A percentile compares a stretch with the other conserved stretches of the same genome.
These are phyloP conservation scores for Leistus spinibarbis DNA, from an alignment of 2,888 invertebrate species.

Conservation along the genomic window DNA sequence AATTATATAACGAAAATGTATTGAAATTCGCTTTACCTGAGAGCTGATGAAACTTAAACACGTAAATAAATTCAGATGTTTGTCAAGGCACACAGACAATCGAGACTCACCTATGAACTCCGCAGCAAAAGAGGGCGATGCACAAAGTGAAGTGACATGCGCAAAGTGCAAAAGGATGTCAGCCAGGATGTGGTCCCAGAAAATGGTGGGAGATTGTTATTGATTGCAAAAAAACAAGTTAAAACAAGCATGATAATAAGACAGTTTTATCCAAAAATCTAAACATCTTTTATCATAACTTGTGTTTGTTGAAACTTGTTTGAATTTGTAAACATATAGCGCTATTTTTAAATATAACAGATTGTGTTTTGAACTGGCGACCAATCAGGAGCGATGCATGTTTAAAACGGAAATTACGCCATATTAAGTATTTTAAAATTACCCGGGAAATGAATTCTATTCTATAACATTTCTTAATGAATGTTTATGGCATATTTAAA, in stretches of 20 bases:
- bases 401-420: slow-evolving; percentile 10
- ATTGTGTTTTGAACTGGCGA: neutral
- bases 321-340: slow-evolving; percentile 7
- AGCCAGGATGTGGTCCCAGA: neutral
- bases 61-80: slow-evolving; percentile 41
- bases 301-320: neutral
- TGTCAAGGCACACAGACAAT: slow-evolving; percentile 35
- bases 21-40: slow-evolving; percentile 39
- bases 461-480: neutral
- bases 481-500: too few relatives aligned
- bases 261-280: neutral
- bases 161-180: slow-evolving; percentile 26
- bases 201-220: slow-evolving; percentile 28
- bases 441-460: neutral
- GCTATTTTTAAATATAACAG: slow-evolving; percentile 11
- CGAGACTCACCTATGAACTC: slow-evolving; percentile 51
- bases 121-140: slow-evolving; percentile 53
- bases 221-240: slow-evolving; percentile 16
- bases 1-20: slow-evolving; percentile 5
- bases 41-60: slow-evolving; percentile 38
- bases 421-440: neutral
- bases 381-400: slow-evolving; percentile 9
- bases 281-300: neutral
- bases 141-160: slow-evolving; percentile 40
- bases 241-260: neutral